Conservation (phyloP, 2,888 invertebrate genomes). For the Hyposoter dolosus region DNA sequence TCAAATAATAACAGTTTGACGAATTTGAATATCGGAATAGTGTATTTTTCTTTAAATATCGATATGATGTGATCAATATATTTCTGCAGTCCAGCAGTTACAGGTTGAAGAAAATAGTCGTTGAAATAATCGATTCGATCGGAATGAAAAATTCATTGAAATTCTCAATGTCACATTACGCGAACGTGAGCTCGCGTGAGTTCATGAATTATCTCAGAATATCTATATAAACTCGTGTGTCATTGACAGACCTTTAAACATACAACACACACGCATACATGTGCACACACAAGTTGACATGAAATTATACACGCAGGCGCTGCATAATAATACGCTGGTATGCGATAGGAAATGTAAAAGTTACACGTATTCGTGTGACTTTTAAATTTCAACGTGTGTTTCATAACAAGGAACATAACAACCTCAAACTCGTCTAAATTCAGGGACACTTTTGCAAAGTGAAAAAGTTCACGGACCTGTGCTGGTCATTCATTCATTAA, state of each 20-base stretch:
- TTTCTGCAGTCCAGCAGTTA: constrained; percentile 16
- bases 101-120: constrained; percentile 16
- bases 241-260: not conserved
- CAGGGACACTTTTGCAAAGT: constrained; percentile 41
- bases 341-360: constrained; percentile 44
- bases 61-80: not conserved
- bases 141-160: constrained; percentile 50
- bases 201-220: constrained; percentile 60
- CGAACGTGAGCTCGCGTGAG: constrained; percentile 44
- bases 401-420: constrained; percentile 51
- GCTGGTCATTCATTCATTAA: constrained; percentile 44
- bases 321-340: constrained; percentile 20
- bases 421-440: constrained; percentile 43
- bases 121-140: constrained; percentile 49
- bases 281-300: not conserved
- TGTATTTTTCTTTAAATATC: not conserved
- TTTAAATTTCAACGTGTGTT: constrained; percentile 64
- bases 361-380: constrained; percentile 18
- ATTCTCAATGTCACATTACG: constrained; percentile 55
- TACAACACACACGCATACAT: not conserved
- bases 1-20: not conserved
- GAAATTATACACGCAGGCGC: constrained; percentile 16
- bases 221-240: constrained; percentile 26
- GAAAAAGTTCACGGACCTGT: constrained; percentile 48
- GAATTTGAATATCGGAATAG: not conserved